Base-by-base conservation (phyloP, 1,140 invertebrate species). In the Calycopis cecrops region DNA sequence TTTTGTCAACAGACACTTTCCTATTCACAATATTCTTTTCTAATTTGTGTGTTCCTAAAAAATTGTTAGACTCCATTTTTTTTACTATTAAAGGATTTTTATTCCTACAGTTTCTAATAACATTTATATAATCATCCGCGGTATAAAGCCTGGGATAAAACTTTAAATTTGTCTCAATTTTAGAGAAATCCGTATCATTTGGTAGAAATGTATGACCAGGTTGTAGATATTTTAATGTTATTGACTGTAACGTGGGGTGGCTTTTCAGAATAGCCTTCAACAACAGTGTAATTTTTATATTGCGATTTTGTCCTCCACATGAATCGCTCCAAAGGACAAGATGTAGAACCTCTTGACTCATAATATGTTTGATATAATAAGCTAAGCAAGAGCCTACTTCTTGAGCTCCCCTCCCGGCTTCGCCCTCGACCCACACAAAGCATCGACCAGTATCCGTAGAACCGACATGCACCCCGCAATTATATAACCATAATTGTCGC, bases 171-270 rank as follows among this genome's bases (percentile, higher is more conserved):
- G 17, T 52, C 57, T 63, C 57, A 9, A 63, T 63, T 37, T 59
- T 56, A 6, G 33, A 42, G 34, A 63, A 59, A 34, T 81, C 71
- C 12, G 60, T 68, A 58, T 85, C 76, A 62, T 82, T 84, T 0
- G 75, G 71, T 18, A 86, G 57, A 52, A 79, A 83, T 34, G 53
- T 85, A n/a, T n/a, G 78, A 2, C 74, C 76, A 10, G 70, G 65
- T 37, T 69, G 61, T 34, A 81, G 33, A n/a, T n/a, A n/a, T n/a
- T n/a, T n/a, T n/a, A n/a, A n/a, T n/a, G n/a, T n/a, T n/a, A n/a
- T n/a, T n/a, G 42, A 63, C 52, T 71, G 48, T 9, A 72, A 48
- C 42, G 55, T 70, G 33, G 55, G 52, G 54, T 71, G 52, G 10
- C 38, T 37, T 34, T 69, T 21, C 37, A 74, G 48, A 35, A 69